Base-by-base conservation (phyloP, 2,888 invertebrate genomes). In the Epistrophe grossulariae region DNA sequence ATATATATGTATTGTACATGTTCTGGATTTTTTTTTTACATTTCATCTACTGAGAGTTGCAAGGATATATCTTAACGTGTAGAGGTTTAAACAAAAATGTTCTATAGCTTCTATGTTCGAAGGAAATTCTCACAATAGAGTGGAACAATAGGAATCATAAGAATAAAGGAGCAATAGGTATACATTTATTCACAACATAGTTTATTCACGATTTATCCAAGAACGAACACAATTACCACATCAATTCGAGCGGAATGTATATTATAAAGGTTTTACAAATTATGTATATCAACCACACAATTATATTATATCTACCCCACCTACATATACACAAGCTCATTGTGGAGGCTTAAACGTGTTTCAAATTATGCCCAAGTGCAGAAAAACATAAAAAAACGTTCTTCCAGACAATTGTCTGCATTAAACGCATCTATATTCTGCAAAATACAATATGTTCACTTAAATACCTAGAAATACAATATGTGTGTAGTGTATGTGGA, bases 331-430 rank as follows among this genome's bases (percentile, higher is more conserved):
- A 35, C 24, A 17, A 15, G 17, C 48, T 38, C 38, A 68, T 19
- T 45, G 1, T 31, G 13, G 28, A 40, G 11, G 59, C 28, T 48
- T 55, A 17, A 48, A 48, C 62, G 64, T 19, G 38, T 57, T 64
- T 17, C 57, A 4, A 64, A 72, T 79, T 72, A 57, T 38, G 38
- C 11, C 35, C 31, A 43, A 52, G 52, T 50, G 40, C 28, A 28
- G n/a, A 55, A 28, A 7, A 35, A 17, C 38, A 55, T 55, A 8
- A 64, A 45, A 71, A 64, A 24, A 19, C 28, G 9, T 50, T 71
- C 60, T 19, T 43, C n/a, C 52, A 71, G 52, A 43, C 40, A 62
- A 43, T 60, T 43, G 60, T 52, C 71, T 50, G 55, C 43, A 43
- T 60, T 13, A 50, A 48, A 35, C 15, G 19, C 35, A 68, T 19